These are phyloP conservation scores for Gortyna flavago DNA, from an alignment of 2,888 invertebrate genomes.

Conservation along the genomic window DNA sequence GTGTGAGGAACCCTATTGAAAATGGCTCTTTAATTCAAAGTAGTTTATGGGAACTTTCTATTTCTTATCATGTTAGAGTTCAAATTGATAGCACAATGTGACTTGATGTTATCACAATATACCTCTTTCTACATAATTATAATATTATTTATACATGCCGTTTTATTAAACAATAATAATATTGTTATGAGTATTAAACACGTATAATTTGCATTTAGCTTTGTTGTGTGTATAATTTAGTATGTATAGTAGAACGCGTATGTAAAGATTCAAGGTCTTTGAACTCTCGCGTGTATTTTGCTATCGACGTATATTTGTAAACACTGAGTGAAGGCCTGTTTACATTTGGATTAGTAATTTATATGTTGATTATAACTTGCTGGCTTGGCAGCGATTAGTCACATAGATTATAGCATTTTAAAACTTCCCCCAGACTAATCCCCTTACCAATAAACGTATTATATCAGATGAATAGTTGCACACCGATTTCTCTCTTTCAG, in stretches of 20 bases:
- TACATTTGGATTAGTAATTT: constrained; percentile 51
- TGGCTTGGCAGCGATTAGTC: constrained; percentile 17
- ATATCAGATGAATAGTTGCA: too few relatives aligned
- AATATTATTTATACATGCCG: constrained; percentile 47
- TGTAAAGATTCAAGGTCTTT: constrained; percentile 71
- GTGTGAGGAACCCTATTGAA: too few relatives aligned
- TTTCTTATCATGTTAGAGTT: constrained; percentile 47
- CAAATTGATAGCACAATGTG: constrained; percentile 51
- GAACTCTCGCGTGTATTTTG: constrained; percentile 72
- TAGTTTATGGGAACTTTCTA: constrained; percentile 38
- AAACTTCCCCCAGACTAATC: background rate
- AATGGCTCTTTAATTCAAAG: too few relatives aligned
- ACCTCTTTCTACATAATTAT: constrained; percentile 25
- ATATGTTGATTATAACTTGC: constrained; percentile 14
- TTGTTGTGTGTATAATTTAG: constrained; percentile 44
- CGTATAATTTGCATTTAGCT: constrained; percentile 58
- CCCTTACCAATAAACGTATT: too few relatives aligned
- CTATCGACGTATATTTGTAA: constrained; percentile 75
- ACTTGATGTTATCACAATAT: constrained; percentile 49
- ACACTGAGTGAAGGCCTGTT: constrained; percentile 63
- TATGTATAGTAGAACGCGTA: constrained; percentile 53
- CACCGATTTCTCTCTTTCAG: too few relatives aligned
- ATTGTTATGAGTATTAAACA: constrained; percentile 55
- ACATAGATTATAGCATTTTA: background rate
- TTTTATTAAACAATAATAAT: constrained; percentile 57